Evolutionary conservation across 2,797 vertebrate genomes (phyloP).

Genomic region (Avahi laniger): DNA sequence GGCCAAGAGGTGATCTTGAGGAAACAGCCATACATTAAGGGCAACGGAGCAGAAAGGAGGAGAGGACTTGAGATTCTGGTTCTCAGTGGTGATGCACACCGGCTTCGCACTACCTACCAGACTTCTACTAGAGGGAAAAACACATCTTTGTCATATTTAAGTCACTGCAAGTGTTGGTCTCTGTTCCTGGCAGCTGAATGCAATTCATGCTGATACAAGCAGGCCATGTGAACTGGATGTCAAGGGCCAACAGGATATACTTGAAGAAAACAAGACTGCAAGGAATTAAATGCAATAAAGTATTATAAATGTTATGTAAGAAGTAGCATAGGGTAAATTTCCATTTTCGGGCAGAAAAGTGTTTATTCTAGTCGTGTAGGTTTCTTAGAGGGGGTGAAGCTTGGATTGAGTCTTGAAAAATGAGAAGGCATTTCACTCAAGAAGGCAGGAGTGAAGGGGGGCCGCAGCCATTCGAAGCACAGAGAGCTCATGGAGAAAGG

Average conservation of each 20-base stretch:
- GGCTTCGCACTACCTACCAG: background rate
- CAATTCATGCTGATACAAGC: background rate
- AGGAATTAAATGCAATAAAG: background rate
- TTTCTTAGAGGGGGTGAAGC: background rate
- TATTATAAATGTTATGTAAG: background rate
- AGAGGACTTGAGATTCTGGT: background rate
- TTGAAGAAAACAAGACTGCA: background rate
- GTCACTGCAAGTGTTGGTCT: background rate
- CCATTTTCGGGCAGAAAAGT: background rate
- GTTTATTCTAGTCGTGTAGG: background rate
- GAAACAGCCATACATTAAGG: background rate
- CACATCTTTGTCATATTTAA: no score
- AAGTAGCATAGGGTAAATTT: fast-evolving
- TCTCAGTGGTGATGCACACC: background rate
- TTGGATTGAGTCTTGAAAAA: background rate
- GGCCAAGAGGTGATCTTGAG: background rate
- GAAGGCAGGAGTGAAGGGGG: background rate
- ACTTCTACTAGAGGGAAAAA: background rate
- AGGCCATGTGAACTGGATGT: background rate
- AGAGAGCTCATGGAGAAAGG: background rate
- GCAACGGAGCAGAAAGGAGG: background rate
- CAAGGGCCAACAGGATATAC: background rate
- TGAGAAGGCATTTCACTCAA: background rate
- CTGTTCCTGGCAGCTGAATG: background rate
- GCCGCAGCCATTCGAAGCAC: background rate